These are phyloP conservation scores for Nothura maculosa DNA, from an alignment of 2,797 vertebrate species.

Conservation along the genomic window DNA sequence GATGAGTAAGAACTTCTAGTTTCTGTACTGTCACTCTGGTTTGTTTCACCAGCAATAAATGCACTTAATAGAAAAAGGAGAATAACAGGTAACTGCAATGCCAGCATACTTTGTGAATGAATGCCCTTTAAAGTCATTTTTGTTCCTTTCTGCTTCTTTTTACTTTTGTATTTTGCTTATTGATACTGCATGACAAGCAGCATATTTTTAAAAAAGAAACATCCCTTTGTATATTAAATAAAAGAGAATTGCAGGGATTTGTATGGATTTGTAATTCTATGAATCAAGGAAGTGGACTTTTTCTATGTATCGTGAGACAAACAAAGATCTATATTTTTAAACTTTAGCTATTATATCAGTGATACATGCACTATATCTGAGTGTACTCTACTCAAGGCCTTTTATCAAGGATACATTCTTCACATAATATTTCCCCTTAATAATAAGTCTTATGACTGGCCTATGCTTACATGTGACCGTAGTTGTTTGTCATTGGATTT, in stretches of 20 bases:
- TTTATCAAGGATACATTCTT: background rate
- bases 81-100: background rate
- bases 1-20: background rate
- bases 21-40: background rate
- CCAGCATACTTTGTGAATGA: background rate
- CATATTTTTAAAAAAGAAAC: background rate
- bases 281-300: background rate
- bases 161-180: background rate
- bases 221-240: background rate
- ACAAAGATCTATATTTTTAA: background rate
- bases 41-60: constrained; percentile 1
- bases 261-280: background rate
- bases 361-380: background rate
- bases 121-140: background rate
- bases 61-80: background rate
- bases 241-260: background rate
- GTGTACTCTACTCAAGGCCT: background rate
- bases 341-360: background rate
- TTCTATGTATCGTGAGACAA: background rate
- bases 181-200: background rate
- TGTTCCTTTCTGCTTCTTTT: background rate
- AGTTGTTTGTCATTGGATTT: background rate
- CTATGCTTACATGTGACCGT: background rate
- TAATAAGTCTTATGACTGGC: background rate
- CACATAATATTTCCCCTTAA: background rate